Evolutionary conservation across 1,140 invertebrate species (phyloP), one percentile per base, ranked within the genome.

Genomic region (Drosophila aff.): DNA sequence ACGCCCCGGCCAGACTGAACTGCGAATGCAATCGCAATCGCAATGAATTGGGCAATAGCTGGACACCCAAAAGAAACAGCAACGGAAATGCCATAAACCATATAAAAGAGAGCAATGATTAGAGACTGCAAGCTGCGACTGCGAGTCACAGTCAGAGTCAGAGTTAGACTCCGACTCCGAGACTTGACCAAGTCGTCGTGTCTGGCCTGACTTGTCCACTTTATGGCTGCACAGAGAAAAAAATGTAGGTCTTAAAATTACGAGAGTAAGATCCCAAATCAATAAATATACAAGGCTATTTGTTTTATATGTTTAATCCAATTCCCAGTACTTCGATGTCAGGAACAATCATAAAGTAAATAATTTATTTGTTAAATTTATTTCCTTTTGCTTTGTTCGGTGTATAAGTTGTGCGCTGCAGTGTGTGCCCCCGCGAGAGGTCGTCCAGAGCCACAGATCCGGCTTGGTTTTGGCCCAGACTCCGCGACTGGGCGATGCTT

Each of bases 401-500:
- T 57, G 53, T 40, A 40, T 4, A 11, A 46, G 26, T n/a, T 52
- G 49, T 33, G 18, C 38, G 53, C 53, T 26, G n/a, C 31, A 44
- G 83, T 77, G 64, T 80, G 65, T 89, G 83, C 84, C 84, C 82
- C 84, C 84, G 81, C 81, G 85, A 87, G 83, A 87, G 83, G 83
- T 87, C 83, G 83, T 81, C 81, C 68, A 81, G 65, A 78, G 72
- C 28, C 50, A 64, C 60, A 87, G 84, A 87, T 87, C 84, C 84
- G 84, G 84, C 84, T 87, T 72, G 66, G 38, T 47, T 71, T 82
- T 75, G 77, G 78, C 64, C 50, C 40, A 43, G 78, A 81, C 76
- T 38, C 47, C 28, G 49, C 36, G 67, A 69, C 75, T 69, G 58
- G 64, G 61, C 79, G 79, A 81, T 75, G 79, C 79, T 69, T 72